phyloP scores from a whole-genome alignment of 2,113 vertebrate genomes.

The Kryptolebias marmoratus region DNA sequence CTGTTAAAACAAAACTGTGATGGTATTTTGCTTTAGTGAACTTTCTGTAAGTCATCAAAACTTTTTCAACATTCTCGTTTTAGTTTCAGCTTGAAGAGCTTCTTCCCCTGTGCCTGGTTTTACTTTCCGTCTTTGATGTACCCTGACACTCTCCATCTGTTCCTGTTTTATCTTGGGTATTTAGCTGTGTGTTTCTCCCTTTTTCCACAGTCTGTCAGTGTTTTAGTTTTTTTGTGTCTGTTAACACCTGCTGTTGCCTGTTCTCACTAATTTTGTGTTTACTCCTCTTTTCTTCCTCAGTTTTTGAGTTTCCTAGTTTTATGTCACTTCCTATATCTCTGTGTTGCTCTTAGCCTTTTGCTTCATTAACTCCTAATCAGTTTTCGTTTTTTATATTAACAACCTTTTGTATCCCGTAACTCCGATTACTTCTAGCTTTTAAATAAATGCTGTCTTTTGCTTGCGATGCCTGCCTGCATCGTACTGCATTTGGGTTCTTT shows the following conservation, averaged over 20 bases:
- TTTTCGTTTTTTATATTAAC: background rate
- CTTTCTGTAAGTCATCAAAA: background rate
- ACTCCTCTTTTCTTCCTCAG: too few relatives aligned
- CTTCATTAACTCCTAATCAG: background rate
- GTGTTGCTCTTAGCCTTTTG: background rate
- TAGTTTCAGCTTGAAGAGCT: background rate
- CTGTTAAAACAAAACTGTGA: background rate
- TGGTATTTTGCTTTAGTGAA: background rate
- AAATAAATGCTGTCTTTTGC: background rate
- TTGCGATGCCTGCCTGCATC: background rate
- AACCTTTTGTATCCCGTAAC: background rate
- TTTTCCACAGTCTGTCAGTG: background rate
- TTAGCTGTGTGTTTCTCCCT: background rate
- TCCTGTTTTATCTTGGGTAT: background rate
- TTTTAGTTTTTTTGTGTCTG: background rate
- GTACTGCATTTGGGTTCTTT: background rate
- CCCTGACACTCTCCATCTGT: background rate
- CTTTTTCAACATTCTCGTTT: background rate
- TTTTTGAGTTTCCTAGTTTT: background rate
- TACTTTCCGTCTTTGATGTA: background rate
- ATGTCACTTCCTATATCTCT: background rate
- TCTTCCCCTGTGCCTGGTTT: background rate
- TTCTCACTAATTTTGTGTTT: background rate
- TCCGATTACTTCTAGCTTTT: background rate
- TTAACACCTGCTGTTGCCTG: background rate